Base-by-base conservation (phyloP, 2,888 invertebrate genomes). In the Sialis fuliginosa region DNA sequence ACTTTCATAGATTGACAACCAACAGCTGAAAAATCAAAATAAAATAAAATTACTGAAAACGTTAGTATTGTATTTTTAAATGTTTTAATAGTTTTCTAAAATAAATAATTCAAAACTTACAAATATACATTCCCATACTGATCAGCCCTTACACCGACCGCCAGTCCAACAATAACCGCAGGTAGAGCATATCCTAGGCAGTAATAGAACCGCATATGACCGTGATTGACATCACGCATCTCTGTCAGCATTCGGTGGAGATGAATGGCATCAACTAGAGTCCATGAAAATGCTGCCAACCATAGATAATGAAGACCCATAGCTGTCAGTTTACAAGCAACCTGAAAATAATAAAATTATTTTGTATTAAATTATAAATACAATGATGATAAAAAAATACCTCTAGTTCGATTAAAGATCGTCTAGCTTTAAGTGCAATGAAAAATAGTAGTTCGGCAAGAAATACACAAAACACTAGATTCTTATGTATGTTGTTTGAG, bases 191-290 rank as follows among this genome's bases (percentile, higher is more conserved):
- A 96, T 10, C 92, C 95, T 59, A 89, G 75, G 10, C 88, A 84
- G 56, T 91, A 88, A 62, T 90, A 95, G 62, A 93, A 90, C 49
- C 79, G 74, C 82, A 95, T 88, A 34, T 87, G 85, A 5, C 91
- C 95, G 63, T 92, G 90, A 70, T 96, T 95, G 43, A 96, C 91
- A 65, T 95, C 93, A 4, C 95, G 74, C 74, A 95, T 84, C 68
- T 95, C 95, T 3, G 92, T 90, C 54, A 96, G 68, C 80, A 95
- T 88, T 42, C 96, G 75, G 60, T 95, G 89, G 48, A 95, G 70
- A 66, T 96, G 95, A 55, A 93, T 76, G 33, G 90, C 87, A 65
- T 92, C 92, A 46, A 92, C 85, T 54, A 93, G 77, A 56, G 86
- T 77, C 96, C 96, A 96, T 13, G 82, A 82, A 58, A 93, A 88